Conservation (phyloP, 2,113 vertebrate species). For the Esox niger region DNA sequence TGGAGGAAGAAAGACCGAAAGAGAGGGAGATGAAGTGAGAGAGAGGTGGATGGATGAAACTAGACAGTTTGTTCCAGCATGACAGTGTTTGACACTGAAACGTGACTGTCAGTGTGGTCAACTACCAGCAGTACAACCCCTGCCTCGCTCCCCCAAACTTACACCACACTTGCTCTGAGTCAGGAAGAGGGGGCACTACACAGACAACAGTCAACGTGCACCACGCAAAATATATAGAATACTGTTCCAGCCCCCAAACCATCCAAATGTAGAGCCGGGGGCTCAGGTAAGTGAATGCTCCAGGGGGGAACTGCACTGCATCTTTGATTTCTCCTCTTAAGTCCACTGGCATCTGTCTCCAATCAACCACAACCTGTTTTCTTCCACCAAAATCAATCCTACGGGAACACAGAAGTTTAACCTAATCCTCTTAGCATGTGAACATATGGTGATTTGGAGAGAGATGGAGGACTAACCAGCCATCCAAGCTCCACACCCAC, state of each 20-base stretch:
- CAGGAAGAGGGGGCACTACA: too few relatives aligned
- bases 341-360: constrained; percentile 10
- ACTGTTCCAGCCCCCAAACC: too few relatives aligned
- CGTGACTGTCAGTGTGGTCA: not conserved
- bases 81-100: not conserved
- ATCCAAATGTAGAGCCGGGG: too few relatives aligned
- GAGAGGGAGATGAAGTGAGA: not conserved
- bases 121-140: too few relatives aligned
- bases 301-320: not conserved
- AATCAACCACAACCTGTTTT: constrained; percentile 28
- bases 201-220: too few relatives aligned
- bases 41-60: too few relatives aligned
- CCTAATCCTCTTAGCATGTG: constrained; percentile 26
- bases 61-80: too few relatives aligned
- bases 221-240: too few relatives aligned
- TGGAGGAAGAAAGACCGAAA: not conserved
- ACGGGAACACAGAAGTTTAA: constrained; percentile 15
- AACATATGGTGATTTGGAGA: constrained; percentile 17
- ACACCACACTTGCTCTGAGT: too few relatives aligned
- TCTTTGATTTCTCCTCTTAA: not conserved
- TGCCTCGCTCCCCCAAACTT: too few relatives aligned
- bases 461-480: constrained; percentile 7
- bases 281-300: too few relatives aligned
- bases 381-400: not conserved
- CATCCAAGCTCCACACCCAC: not conserved